Evolutionary conservation across 2,888 invertebrate genomes (phyloP).

Genomic region (Alloscopus bannaensis): DNA sequence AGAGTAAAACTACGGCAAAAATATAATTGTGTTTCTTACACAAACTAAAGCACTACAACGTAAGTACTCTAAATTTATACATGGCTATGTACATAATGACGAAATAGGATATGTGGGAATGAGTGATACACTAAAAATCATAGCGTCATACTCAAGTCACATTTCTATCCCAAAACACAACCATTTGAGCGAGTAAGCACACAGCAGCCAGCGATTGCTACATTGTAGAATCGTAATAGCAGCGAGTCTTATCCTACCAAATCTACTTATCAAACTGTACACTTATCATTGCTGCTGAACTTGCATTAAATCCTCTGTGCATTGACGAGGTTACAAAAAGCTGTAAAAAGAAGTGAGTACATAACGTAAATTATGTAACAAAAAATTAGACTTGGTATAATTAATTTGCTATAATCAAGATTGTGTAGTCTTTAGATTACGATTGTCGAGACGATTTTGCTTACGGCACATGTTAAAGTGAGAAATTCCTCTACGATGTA

Average conservation of each 20-base stretch:
- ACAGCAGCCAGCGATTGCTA: slow-evolving; percentile 2
- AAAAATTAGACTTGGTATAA: too few species aligned
- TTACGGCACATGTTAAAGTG: too few species aligned
- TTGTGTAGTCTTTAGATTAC: too few species aligned
- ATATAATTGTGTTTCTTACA: too few species aligned
- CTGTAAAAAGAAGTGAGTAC: background rate
- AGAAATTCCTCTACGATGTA: too few species aligned
- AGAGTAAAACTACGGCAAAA: too few species aligned
- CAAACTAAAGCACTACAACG: background rate
- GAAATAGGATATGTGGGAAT: slow-evolving; percentile 1
- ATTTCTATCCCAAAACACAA: slow-evolving; percentile 28
- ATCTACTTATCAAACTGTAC: background rate
- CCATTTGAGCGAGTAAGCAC: slow-evolving; percentile 50
- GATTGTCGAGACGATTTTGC: too few species aligned
- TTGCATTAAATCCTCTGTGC: background rate
- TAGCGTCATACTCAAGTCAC: background rate
- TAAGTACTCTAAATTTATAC: background rate
- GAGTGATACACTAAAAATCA: background rate
- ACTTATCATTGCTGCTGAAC: background rate
- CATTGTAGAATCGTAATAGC: too few species aligned
- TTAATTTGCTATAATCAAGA: too few species aligned
- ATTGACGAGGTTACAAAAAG: too few species aligned
- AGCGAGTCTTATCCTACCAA: slow-evolving; percentile 1
- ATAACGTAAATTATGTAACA: background rate
- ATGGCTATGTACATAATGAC: background rate